Evolutionary conservation across 2,888 invertebrate species (phyloP).

Genomic region (Ceraclea dissimilis): DNA sequence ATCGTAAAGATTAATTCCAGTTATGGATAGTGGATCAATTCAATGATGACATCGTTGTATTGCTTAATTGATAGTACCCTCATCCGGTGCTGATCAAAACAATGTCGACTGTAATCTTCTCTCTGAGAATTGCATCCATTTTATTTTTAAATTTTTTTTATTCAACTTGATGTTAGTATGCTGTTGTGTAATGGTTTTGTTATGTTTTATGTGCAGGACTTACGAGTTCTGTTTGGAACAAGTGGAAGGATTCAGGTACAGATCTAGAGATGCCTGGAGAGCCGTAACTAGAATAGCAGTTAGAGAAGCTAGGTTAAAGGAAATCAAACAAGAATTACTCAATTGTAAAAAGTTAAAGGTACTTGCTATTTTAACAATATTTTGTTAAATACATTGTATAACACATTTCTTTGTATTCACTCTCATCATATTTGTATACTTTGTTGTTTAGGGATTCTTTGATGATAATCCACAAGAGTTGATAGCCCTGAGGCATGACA

Average conservation of each 20-base stretch:
- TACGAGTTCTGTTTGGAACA: slow-evolving; percentile 94
- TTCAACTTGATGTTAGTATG: not conserved
- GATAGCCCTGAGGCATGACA: slow-evolving; percentile 76
- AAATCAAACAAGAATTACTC: slow-evolving; percentile 90
- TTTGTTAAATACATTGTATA: not conserved
- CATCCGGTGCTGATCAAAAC: slow-evolving; percentile 20
- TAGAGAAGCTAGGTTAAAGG: slow-evolving; percentile 87
- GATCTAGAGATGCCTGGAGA: slow-evolving; percentile 91
- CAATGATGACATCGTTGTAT: slow-evolving; percentile 24
- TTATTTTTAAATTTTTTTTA: not conserved
- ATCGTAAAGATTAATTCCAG: not conserved
- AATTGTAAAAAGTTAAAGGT: slow-evolving; percentile 87
- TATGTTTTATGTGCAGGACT: slow-evolving; percentile 48
- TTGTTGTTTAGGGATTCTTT: slow-evolving; percentile 63
- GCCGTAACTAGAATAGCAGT: slow-evolving; percentile 91
- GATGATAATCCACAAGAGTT: slow-evolving; percentile 86
- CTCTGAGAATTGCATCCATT: slow-evolving; percentile 33
- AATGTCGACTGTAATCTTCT: slow-evolving; percentile 38
- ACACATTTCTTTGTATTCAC: not conserved
- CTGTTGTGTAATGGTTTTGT: not conserved
- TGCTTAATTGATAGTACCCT: slow-evolving; percentile 22
- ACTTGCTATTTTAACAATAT: slow-evolving; percentile 14
- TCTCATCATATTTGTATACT: not conserved
- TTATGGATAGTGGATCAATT: not conserved
- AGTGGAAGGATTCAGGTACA: slow-evolving; percentile 91